A percentile compares a stretch with the other conserved stretches of the same genome.
Evolutionary conservation across 2,888 invertebrate species (phyloP).

Genomic region (Troides aeacus): DNA sequence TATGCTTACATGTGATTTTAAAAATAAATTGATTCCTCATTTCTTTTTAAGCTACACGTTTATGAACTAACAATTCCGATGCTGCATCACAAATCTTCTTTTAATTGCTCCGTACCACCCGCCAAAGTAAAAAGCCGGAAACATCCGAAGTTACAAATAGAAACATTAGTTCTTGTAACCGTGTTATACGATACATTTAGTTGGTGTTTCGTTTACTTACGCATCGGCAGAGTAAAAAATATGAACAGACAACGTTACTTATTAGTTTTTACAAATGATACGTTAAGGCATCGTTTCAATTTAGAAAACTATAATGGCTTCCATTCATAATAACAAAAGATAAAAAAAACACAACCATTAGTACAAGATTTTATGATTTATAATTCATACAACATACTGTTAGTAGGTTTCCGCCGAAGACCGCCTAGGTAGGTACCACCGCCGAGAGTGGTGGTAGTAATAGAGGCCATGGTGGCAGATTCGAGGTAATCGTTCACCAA

Average conservation of each 20-base stretch:
- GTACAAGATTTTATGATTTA: no score
- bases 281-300: slow-evolving; percentile 27
- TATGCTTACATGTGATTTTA: not conserved
- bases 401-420: no score
- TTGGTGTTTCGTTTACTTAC: slow-evolving; percentile 37
- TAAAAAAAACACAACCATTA: no score
- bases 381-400: no score
- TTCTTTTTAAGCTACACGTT: slow-evolving; percentile 3
- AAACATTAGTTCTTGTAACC: slow-evolving; percentile 69
- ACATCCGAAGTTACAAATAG: slow-evolving; percentile 63
- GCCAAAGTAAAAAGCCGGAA: slow-evolving; percentile 64
- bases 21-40: slow-evolving; percentile 19
- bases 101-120: slow-evolving; percentile 39
- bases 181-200: slow-evolving; percentile 62
- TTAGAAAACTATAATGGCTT: not conserved
- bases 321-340: no score
- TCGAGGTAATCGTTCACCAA: no score
- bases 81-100: slow-evolving; percentile 39
- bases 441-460: no score
- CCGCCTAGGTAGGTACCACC: no score
- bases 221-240: slow-evolving; percentile 30
- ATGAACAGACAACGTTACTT: slow-evolving; percentile 19
- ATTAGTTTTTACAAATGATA: slow-evolving; percentile 28
- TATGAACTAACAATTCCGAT: slow-evolving; percentile 21
- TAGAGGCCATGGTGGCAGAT: no score